Conservation (phyloP, 2,888 invertebrate genomes). For the Kuschelorhynchus macadamiae region DNA sequence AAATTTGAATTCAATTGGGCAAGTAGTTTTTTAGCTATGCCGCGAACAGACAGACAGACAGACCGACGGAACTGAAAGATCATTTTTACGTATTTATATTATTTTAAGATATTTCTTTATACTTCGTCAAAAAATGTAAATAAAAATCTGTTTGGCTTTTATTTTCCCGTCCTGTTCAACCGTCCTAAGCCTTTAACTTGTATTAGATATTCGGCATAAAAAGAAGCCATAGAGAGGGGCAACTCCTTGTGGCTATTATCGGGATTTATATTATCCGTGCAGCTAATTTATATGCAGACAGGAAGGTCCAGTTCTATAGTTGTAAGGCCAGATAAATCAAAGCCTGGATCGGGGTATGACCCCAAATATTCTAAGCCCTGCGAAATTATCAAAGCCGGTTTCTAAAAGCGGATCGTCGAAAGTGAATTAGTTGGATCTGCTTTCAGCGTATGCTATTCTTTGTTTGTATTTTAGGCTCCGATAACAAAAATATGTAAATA, state of each 20-base stretch:
- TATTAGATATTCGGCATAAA: not conserved
- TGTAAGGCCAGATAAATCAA: slow-evolving; percentile 49
- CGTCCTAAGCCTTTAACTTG: too few species aligned
- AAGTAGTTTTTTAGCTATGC: too few species aligned
- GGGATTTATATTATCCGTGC: slow-evolving; percentile 33
- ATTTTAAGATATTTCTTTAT: too few species aligned
- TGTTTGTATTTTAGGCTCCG: too few species aligned
- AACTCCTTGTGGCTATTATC: slow-evolving; percentile 30
- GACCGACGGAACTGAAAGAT: too few species aligned
- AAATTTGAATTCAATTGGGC: too few species aligned
- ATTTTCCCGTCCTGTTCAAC: too few species aligned
- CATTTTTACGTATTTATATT: too few species aligned
- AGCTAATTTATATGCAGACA: slow-evolving; percentile 46
- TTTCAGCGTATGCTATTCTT: not conserved
- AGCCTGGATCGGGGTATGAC: slow-evolving; percentile 43
- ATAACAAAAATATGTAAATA: too few species aligned
- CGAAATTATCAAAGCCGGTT: slow-evolving; percentile 39
- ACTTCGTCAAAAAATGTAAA: too few species aligned
- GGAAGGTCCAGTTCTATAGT: slow-evolving; percentile 49
- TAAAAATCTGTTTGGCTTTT: too few species aligned
- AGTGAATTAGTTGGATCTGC: slow-evolving; percentile 16
- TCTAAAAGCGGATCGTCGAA: slow-evolving; percentile 24
- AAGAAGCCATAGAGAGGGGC: not conserved
- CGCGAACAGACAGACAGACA: too few species aligned
- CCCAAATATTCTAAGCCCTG: slow-evolving; percentile 42